Evolutionary conservation across 2,888 invertebrate species (phyloP).

Genomic region (Meta bourneti): DNA sequence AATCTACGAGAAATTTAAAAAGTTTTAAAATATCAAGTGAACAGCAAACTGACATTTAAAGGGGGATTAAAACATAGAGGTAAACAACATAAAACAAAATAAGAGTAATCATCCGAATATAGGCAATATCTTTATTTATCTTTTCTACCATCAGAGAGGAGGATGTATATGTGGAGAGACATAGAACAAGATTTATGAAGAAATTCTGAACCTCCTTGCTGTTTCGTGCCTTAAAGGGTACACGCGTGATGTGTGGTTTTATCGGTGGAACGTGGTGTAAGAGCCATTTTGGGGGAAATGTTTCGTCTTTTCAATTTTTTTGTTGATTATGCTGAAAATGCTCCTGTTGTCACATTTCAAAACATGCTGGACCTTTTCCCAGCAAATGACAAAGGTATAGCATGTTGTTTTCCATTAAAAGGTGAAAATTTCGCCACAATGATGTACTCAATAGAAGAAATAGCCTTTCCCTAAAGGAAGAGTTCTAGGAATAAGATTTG

Average conservation of each 20-base stretch:
- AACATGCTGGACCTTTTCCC: neutral
- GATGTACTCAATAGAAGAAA: no score
- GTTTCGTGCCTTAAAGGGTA: neutral
- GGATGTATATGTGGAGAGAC: slow-evolving; percentile 12
- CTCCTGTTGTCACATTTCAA: neutral
- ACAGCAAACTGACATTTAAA: no score
- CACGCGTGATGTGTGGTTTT: neutral
- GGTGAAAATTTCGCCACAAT: no score
- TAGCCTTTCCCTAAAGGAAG: no score
- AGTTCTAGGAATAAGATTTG: no score
- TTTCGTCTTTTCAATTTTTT: neutral
- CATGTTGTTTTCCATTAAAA: no score
- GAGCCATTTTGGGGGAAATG: neutral
- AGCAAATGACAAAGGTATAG: neutral
- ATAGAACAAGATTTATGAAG: slow-evolving; percentile 29
- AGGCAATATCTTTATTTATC: slow-evolving; percentile 30
- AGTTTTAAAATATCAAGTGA: no score
- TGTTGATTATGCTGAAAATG: neutral
- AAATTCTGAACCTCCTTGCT: neutral
- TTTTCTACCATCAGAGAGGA: neutral
- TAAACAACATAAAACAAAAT: no score
- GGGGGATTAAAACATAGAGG: no score
- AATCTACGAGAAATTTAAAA: no score
- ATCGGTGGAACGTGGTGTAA: neutral
- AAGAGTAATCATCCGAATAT: no score